phyloP scores from a whole-genome alignment of 2,888 invertebrate species.

The Euproctis similis region DNA sequence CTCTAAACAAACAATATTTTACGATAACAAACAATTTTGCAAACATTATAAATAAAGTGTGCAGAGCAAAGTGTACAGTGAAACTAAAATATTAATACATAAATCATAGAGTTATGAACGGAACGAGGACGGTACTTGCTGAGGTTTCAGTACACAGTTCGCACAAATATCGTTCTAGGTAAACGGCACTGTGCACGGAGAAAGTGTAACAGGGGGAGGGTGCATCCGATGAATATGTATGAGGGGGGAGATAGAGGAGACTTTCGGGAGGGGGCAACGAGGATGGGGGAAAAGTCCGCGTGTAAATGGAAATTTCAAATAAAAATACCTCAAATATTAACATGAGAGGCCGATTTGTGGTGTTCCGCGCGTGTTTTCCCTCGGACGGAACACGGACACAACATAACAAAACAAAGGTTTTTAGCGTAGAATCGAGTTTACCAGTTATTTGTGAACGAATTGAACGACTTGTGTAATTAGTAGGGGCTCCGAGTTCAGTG shows the following conservation, averaged over 20 bases:
- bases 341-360: slow-evolving; percentile 72
- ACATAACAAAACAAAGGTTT: slow-evolving; percentile 30
- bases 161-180: slow-evolving; percentile 39
- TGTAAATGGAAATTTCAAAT: slow-evolving; percentile 77
- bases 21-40: no score
- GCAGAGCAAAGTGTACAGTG: slow-evolving; percentile 7
- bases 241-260: slow-evolving; percentile 46
- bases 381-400: slow-evolving; percentile 50
- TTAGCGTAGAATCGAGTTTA: slow-evolving; percentile 33
- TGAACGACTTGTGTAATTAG: no score
- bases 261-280: slow-evolving; percentile 18
- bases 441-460: no score
- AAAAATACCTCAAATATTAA: slow-evolving; percentile 76
- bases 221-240: slow-evolving; percentile 81
- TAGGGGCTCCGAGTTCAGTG: no score
- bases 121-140: slow-evolving; percentile 31
- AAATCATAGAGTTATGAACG: slow-evolving; percentile 35
- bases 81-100: slow-evolving; percentile 30
- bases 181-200: slow-evolving; percentile 39
- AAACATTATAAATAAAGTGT: background rate
- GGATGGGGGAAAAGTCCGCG: slow-evolving; percentile 32
- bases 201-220: slow-evolving; percentile 67
- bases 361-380: slow-evolving; percentile 49
- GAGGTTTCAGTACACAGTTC: slow-evolving; percentile 48
- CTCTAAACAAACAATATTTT: no score